Evolutionary conservation across 1,140 invertebrate genomes (phyloP), one percentile per base, ranked within the genome.

Genomic region (Drosophila carrolli): DNA sequence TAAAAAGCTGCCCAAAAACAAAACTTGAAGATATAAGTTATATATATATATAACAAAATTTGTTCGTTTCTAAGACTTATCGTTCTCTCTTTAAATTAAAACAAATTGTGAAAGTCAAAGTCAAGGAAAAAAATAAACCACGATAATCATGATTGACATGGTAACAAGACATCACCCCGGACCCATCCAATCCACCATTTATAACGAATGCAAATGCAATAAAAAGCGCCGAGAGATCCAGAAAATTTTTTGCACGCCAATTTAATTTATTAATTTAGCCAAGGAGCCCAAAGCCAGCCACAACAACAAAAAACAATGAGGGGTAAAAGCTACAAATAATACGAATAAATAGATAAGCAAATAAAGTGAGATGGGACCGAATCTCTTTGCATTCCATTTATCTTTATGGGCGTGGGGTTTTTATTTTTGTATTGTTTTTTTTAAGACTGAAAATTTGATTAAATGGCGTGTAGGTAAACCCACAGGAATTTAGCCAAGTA

Each of bases 181-280:
- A 5, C 37, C 43, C 23, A 53, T 53, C 53, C 23, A 16, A 48
- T 53, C 55, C 37, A 27, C 41, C 40, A 27, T 58, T 29, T 27
- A 66, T 83, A 88, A 79, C 71, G 68, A 86, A 88, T 86, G 71
- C 76, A 88, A 89, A 86, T 86, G 76, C 79, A 83, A 88, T 86
- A 88, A 86, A 68, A 67, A 63, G 58, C 65, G 27, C 53, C 59
- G 53, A 44, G 48, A 54, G 63, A 55, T 55, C 66, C 59, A 54
- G 66, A 65, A 86, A 82, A 88, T 72, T 76, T 75, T 88, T 76
- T 73, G 83, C 78, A 72, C 78, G 70, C 78, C 67, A 79, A 86
- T 86, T 82, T 88, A 70, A 86, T 86, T 86, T 75, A 81, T 86
- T 86, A 77, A 77, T 77, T 77, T 70, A 77, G 63, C 32, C 70